Percentiles rank a stretch among this genome's conserved stretches.
phyloP scores from a whole-genome alignment of 2,888 invertebrate genomes.

The Plutella xylostella region DNA sequence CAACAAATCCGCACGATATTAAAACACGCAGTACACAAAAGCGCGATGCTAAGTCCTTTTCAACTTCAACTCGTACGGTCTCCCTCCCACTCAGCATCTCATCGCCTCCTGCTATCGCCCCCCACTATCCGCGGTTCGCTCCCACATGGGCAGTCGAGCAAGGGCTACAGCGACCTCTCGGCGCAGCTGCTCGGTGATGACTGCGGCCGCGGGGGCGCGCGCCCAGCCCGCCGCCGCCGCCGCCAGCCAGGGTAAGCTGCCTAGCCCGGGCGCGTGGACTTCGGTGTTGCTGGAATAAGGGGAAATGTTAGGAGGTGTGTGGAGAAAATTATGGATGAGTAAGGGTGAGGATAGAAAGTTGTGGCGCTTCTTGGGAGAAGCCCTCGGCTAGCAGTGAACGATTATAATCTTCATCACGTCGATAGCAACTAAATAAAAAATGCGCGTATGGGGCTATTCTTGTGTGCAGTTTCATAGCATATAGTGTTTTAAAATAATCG shows the following conservation, averaged over 20 bases:
- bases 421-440: not conserved
- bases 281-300: conserved; percentile 41
- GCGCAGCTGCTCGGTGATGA: conserved; percentile 36
- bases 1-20: not conserved
- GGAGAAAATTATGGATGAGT: too few species aligned
- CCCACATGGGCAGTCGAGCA: conserved; percentile 45
- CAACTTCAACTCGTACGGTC: not conserved
- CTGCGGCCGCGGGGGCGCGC: conserved; percentile 37
- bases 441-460: not conserved
- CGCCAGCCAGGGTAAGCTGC: conserved; percentile 42
- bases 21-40: not conserved
- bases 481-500: too few species aligned
- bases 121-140: too few species aligned
- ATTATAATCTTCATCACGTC: not conserved
- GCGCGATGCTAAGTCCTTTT: not conserved
- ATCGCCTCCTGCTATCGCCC: not conserved
- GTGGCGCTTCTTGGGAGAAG: not conserved
- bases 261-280: conserved; percentile 56
- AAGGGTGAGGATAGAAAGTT: too few species aligned
- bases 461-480: not conserved
- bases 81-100: too few species aligned
- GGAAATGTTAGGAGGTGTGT: not conserved
- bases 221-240: conserved; percentile 28
- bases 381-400: not conserved
- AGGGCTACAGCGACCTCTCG: conserved; percentile 44